Conservation (phyloP, 2,797 vertebrate species). For the Phoebastria nigripes region DNA sequence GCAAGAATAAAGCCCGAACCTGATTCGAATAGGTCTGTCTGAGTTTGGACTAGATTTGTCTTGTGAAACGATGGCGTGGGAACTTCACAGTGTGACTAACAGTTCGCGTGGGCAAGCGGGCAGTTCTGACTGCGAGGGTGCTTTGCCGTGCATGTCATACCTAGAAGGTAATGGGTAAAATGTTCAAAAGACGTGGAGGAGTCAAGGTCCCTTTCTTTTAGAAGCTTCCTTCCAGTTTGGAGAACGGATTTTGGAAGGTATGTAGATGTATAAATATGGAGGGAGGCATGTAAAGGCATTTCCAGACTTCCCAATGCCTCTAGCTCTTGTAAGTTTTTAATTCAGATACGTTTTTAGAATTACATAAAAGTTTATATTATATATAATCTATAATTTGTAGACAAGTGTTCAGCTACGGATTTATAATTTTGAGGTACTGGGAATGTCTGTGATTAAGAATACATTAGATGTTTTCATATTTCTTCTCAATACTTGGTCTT, state of each 20-base stretch:
- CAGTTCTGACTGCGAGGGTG: background rate
- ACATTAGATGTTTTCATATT: background rate
- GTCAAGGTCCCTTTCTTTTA: background rate
- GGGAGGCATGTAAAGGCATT: background rate
- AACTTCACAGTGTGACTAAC: background rate
- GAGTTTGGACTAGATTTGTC: background rate
- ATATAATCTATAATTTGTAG: background rate
- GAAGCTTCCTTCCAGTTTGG: background rate
- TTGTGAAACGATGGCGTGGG: background rate
- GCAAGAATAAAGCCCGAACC: background rate
- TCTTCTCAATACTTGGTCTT: background rate
- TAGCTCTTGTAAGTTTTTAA: background rate
- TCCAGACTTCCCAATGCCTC: background rate
- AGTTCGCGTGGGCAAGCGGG: rapidly evolving
- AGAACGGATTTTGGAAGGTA: background rate
- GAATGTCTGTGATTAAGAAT: background rate
- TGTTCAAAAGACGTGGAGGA: background rate
- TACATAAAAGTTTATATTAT: background rate
- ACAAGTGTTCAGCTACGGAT: background rate
- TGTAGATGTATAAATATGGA: background rate
- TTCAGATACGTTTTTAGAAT: background rate
- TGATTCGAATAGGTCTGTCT: background rate
- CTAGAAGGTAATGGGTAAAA: background rate
- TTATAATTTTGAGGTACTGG: background rate
- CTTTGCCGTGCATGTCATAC: background rate